phyloP scores from a whole-genome alignment of 2,888 invertebrate species.

The Mimachlamys varia region DNA sequence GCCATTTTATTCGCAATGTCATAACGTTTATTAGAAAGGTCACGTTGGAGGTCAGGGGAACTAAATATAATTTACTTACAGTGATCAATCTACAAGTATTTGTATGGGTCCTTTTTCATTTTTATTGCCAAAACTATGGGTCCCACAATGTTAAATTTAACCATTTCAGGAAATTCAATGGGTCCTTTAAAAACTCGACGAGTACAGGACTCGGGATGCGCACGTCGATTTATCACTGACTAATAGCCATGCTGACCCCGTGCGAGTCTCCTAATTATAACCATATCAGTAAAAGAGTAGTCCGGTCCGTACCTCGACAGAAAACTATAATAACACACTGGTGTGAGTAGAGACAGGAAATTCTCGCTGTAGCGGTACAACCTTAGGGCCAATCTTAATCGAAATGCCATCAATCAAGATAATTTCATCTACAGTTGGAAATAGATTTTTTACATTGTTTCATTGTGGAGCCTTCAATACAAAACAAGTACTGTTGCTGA shows the following conservation, averaged over 20 bases:
- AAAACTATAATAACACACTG: neutral
- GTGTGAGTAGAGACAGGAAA: neutral
- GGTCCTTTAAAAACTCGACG: too few relatives aligned
- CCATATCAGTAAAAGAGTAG: too few relatives aligned
- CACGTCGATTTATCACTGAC: too few relatives aligned
- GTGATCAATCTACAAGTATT: too few relatives aligned
- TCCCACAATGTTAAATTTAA: too few relatives aligned
- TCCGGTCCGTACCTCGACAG: neutral
- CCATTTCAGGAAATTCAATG: too few relatives aligned
- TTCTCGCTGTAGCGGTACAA: neutral
- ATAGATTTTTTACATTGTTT: neutral
- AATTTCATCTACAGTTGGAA: neutral
- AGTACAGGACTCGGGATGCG: too few relatives aligned
- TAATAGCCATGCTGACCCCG: too few relatives aligned
- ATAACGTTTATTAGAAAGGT: neutral
- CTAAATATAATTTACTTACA: too few relatives aligned
- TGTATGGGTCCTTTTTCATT: too few relatives aligned
- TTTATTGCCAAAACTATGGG: too few relatives aligned
- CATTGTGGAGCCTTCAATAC: neutral
- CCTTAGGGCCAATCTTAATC: neutral
- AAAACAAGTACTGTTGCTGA: neutral
- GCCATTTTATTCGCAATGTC: neutral
- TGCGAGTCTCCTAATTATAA: too few relatives aligned
- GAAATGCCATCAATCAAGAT: conserved; percentile 12
- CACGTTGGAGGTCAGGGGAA: neutral